Base-by-base conservation (phyloP, 2,797 vertebrate species). In the Chrysocyon brachyurus region DNA sequence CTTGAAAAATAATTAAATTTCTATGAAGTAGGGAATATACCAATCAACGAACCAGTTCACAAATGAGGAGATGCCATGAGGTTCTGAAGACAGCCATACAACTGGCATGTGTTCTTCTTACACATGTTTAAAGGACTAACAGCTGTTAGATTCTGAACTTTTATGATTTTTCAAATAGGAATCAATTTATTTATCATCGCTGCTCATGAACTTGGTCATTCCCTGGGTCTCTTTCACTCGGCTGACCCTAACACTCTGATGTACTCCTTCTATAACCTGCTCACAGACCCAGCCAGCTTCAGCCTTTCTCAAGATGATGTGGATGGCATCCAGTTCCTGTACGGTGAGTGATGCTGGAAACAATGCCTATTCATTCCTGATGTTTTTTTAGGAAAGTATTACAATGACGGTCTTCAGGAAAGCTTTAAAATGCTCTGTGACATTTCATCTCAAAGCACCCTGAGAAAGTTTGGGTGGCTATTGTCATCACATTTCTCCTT, bases 121-220 rank as follows among this genome's bases (percentile, higher is more conserved):
- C 26, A 11, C 3, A 6, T 28, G 22, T 73, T 73, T 46, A 73
- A 2, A 2, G 24, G 28, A 16, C 40, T 8, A 73, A 73, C 24
- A 75, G 40, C 72, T 16, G 0, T 46, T 26, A 8, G 3, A 73
- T 24, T 78, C 87, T 89, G 49, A 91, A 91, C 3, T 56, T 6
- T 7, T 81, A 3, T 93, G 84, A 91, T 91, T 78, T 91, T 72
- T 85, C 96, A 97, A 98, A 87, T 91, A 99, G 99, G 98, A 3
- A 97, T 77, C 0, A 99, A 99, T 63, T 72, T 99, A 88, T 99
- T 99, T 94, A 97, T 99, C 78, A 98, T 99, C 81, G 99, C 99
- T 87, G 98, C 98, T 75, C 99, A 99, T 95, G 99, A 99, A 87
- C 98, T 99, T 95, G 99, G 99, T 33, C 99, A 99, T 91, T 99